Evolutionary conservation across 1,140 invertebrate genomes (phyloP).

Genomic region (Whitmania pigra): DNA sequence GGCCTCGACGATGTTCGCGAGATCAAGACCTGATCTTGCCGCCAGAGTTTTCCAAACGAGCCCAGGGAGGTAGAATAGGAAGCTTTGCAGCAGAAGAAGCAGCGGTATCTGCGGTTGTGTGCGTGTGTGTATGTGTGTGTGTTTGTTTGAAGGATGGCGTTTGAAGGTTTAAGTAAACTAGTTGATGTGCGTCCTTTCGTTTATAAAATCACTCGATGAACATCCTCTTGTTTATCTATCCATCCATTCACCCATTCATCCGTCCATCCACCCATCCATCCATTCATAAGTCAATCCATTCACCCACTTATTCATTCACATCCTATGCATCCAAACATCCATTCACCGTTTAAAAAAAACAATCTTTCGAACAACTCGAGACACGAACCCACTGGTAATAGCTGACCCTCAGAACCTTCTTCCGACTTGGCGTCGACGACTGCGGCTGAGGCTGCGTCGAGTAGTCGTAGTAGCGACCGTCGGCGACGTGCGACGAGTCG

Average conservation of each 20-base stretch:
- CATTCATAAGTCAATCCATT: too few relatives aligned
- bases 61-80: neutral
- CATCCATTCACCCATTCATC: too few relatives aligned
- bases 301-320: too few relatives aligned
- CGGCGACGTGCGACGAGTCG: too few relatives aligned
- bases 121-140: neutral
- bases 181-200: too few relatives aligned
- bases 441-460: too few relatives aligned
- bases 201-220: too few relatives aligned
- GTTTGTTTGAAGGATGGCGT: neutral
- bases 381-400: conserved; percentile 26
- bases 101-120: conserved; percentile 6
- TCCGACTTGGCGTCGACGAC: neutral
- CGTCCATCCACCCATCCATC: too few relatives aligned
- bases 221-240: too few relatives aligned
- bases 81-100: neutral
- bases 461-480: too few relatives aligned
- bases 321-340: too few relatives aligned
- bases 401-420: conserved; percentile 14
- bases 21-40: neutral
- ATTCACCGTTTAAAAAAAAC: too few relatives aligned
- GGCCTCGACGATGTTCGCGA: conserved; percentile 4
- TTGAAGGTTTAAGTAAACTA: neutral
- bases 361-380: neutral
- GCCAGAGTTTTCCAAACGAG: neutral